These are phyloP conservation scores for Peromyscus attwateri DNA, from an alignment of 2,797 vertebrate species.

Conservation along the genomic window DNA sequence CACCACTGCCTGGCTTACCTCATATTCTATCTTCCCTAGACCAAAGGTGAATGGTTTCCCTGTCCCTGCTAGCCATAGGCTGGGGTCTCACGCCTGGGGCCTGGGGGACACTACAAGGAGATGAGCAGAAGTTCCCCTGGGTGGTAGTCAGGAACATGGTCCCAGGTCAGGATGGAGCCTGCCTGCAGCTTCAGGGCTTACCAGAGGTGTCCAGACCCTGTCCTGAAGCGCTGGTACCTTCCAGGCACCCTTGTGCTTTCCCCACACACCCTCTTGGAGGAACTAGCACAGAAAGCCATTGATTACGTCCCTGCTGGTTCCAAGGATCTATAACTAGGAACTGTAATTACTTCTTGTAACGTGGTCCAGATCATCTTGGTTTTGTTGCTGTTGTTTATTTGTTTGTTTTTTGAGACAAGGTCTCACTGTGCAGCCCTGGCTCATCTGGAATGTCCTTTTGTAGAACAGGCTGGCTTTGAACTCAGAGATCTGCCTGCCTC, in stretches of 20 bases:
- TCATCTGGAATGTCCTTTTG: background rate
- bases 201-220: background rate
- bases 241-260: background rate
- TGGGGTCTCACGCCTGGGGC: background rate
- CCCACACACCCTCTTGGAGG: background rate
- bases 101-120: background rate
- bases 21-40: background rate
- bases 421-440: background rate
- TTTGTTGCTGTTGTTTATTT: background rate
- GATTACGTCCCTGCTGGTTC: background rate
- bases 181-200: background rate
- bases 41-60: background rate
- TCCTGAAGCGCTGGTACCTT: background rate
- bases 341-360: background rate
- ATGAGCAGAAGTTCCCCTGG: background rate
- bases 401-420: background rate
- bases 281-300: background rate
- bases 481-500: background rate
- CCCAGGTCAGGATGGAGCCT: background rate
- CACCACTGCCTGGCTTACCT: background rate
- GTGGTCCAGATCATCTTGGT: background rate
- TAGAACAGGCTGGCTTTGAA: background rate
- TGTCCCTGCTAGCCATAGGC: background rate
- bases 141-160: background rate
- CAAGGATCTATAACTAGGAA: background rate